phyloP scores from a whole-genome alignment of 1,140 invertebrate genomes.

The Rhizoglyphus robini region DNA sequence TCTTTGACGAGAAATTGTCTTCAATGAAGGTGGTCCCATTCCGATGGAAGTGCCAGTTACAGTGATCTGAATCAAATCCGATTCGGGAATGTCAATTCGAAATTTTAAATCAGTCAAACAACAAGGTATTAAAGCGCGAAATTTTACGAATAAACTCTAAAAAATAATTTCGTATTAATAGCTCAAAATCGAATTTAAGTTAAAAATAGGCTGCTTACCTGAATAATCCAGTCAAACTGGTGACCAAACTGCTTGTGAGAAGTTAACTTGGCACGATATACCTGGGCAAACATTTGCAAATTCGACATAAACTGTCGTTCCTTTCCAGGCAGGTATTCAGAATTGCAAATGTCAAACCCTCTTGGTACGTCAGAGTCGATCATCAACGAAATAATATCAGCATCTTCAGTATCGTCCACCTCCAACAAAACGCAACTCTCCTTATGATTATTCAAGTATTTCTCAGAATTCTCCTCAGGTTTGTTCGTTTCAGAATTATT shows the following conservation, averaged over 20 bases:
- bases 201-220: constrained; percentile 35
- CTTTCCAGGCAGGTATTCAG: constrained; percentile 58
- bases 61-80: constrained; percentile 76
- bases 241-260: constrained; percentile 36
- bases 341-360: constrained; percentile 64
- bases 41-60: constrained; percentile 31
- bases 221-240: constrained; percentile 50
- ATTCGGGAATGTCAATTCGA: constrained; percentile 61
- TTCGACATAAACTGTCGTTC: constrained; percentile 47
- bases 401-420: constrained; percentile 74
- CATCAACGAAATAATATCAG: constrained; percentile 59
- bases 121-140: constrained; percentile 66
- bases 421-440: constrained; percentile 30
- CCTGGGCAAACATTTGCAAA: constrained; percentile 74
- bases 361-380: constrained; percentile 60
- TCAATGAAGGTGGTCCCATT: constrained; percentile 4
- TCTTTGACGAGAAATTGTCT: neutral
- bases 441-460: constrained; percentile 2
- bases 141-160: constrained; percentile 68
- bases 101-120: constrained; percentile 62
- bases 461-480: neutral
- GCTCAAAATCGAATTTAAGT: neutral
- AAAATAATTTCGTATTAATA: constrained; percentile 27
- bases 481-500: neutral
- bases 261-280: constrained; percentile 56